These are phyloP conservation scores for Pampusana beccarii DNA, from an alignment of 2,113 vertebrate species.

Conservation along the genomic window DNA sequence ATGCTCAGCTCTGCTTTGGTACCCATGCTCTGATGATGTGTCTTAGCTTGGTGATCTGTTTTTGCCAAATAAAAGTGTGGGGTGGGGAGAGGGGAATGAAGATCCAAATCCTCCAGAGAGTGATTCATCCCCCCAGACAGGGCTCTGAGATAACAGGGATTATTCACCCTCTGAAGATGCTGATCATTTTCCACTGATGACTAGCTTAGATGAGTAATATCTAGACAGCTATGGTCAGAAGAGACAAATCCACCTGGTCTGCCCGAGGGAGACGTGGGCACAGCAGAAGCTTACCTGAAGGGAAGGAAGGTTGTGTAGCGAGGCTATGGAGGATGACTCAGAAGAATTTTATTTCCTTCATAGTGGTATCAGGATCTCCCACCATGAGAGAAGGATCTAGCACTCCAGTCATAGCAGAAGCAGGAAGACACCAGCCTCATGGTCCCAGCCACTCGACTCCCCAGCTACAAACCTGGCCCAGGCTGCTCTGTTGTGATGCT, in stretches of 20 bases:
- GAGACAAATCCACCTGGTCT: constrained; percentile 30
- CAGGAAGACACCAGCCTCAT: background rate
- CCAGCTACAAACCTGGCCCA: background rate
- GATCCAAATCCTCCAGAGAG: background rate
- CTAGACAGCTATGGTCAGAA: background rate
- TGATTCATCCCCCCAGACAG: background rate
- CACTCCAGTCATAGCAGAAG: background rate
- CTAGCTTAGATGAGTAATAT: background rate
- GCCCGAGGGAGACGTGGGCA: constrained; percentile 4
- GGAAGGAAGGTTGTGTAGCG: background rate
- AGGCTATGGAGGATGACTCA: background rate
- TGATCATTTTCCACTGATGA: constrained; percentile 11
- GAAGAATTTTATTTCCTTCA: background rate
- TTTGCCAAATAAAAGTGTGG: background rate
- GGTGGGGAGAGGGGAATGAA: background rate
- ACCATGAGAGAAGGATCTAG: background rate
- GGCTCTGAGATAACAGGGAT: background rate
- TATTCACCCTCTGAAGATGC: constrained; percentile 27
- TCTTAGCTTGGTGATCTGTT: background rate
- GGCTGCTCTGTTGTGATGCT: background rate
- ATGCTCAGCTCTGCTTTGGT: background rate
- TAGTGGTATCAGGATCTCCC: background rate
- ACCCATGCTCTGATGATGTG: background rate
- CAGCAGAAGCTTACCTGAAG: background rate
- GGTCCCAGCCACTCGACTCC: background rate